Evolutionary conservation across 1,140 invertebrate genomes (phyloP), one percentile per base, ranked within the genome.

Genomic region (Aphaenogaster ashmeadi): DNA sequence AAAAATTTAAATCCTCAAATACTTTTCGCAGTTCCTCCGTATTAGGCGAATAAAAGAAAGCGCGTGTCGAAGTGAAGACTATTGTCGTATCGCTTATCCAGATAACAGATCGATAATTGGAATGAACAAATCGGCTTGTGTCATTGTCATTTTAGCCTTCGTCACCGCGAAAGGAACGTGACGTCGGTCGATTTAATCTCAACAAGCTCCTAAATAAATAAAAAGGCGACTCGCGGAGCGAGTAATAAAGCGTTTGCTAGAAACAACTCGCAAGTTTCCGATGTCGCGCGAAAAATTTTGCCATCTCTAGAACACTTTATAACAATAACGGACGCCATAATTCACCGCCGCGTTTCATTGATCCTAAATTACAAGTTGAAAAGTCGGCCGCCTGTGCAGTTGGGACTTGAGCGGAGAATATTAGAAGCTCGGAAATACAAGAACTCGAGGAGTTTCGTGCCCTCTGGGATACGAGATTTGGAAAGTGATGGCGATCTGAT

Each of bases 101-200:
- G 18, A 18, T 11, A 66, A 54, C 56, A 58, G 50, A 38, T 47
- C 41, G 77, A 52, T 13, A 1, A 33, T 50, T 47, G n/a, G 18
- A 33, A 78, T 27, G 38, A 74, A 11, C 36, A 66, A 64, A 9
- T 44, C 56, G 36, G 54, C 36, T 47, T 87, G 52, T 78, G 44
- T 83, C 85, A 87, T 90, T 89, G 75, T 90, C 87, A 60, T 86
- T 85, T 67, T 88, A 50, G 27, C 52, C 60, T 38, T 67, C 38
- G 54, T 74, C n/a, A 87, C 58, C 58, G 13, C 60, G 36, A 62
- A 33, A 41, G 41, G 15, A 72, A n/a, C 13, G 36, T 33, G 79
- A 58, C 41, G 75, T 87, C 88, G 71, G 89, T 89, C 41, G 77
- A 62, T 84, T 72, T 58, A 18, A 60, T 74, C 54, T 18, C 33